Evolutionary conservation across 2,888 invertebrate species (phyloP), one percentile per base, ranked within the genome.

Genomic region (Prosopocoilus inquinatus): DNA sequence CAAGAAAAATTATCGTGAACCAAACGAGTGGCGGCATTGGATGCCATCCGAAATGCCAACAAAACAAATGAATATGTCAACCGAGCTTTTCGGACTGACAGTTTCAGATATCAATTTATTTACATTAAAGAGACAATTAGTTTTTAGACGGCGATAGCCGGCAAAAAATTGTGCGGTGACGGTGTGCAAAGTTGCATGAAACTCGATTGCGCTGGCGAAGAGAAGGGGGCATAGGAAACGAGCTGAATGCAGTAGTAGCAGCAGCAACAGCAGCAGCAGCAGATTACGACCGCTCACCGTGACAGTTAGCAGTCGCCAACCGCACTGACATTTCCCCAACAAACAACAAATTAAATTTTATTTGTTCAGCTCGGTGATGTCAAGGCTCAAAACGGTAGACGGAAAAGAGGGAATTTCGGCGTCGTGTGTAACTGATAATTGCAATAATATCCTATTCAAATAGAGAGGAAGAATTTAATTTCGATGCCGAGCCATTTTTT

Each of bases 381-480:
- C 58, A 56, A 57, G 58, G 56, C 50, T 15, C 13, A 11, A 41
- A 15, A 11, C 41, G 15, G 9, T 13, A 41, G 41, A 41, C 41
- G 41, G 16, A 16, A 9, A 16, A 41, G 11, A 15, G 16, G 12
- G 41, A 41, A 16, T 13, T 16, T 15, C 13, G 8, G 41, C 41
- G 41, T 9, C 50, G 57, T 50, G 57, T 59, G 59, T 61, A 64
- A 58, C 64, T 61, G 67, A 68, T 70, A 69, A 70, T 70, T 68
- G 69, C 67, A 70, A 67, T 66, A 68, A 66, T 68, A 69, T 68
- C 67, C 70, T 64, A 65, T 67, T 69, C 68, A 69, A 70, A 70
- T 67, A 70, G 67, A 67, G 64, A 65, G 67, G 69, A 69, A 69
- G 69, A 69, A 69, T 70, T 71, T 67, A 70, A 70, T 70, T 70